These are phyloP conservation scores for Esox lucius DNA, from an alignment of 2,797 vertebrate genomes.

Conservation along the genomic window DNA sequence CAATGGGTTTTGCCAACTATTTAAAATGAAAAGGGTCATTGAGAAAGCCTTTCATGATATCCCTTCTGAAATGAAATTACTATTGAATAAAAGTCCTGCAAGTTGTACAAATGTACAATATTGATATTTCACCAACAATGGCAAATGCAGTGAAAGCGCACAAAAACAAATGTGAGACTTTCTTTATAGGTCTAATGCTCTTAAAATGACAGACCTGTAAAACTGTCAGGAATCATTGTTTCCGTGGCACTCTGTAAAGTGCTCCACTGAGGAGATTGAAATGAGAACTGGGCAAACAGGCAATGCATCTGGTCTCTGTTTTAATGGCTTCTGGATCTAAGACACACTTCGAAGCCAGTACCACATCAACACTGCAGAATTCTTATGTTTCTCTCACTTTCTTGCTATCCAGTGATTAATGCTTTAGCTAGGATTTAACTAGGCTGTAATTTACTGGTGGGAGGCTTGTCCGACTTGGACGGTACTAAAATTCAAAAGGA, in stretches of 20 bases:
- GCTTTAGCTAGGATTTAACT: no score
- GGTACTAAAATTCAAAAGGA: no score
- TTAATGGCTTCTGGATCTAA: conserved; percentile 70
- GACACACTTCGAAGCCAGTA: conserved; percentile 32
- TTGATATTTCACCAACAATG: not conserved
- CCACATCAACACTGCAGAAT: conserved; percentile 48
- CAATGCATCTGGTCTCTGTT: conserved; percentile 45
- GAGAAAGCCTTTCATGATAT: not conserved
- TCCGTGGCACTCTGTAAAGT: not conserved
- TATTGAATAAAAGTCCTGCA: not conserved
- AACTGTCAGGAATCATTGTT: not conserved
- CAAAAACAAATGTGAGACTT: not conserved
- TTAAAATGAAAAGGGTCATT: not conserved
- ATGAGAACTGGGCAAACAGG: conserved; percentile 42
- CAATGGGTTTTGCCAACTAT: not conserved
- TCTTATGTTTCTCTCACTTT: not conserved
- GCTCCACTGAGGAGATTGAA: conserved; percentile 45
- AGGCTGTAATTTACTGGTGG: no score
- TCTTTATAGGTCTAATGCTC: not conserved
- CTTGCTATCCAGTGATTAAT: no score
- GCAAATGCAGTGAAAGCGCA: not conserved
- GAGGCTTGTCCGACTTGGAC: no score
- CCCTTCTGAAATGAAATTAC: not conserved
- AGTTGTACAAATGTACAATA: not conserved
- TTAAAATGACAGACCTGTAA: not conserved